A percentile compares a stretch with the other conserved stretches of the same genome.
These are phyloP conservation scores for Cheiracanthium punctorium DNA, from an alignment of 2,888 invertebrate genomes.

Conservation along the genomic window DNA sequence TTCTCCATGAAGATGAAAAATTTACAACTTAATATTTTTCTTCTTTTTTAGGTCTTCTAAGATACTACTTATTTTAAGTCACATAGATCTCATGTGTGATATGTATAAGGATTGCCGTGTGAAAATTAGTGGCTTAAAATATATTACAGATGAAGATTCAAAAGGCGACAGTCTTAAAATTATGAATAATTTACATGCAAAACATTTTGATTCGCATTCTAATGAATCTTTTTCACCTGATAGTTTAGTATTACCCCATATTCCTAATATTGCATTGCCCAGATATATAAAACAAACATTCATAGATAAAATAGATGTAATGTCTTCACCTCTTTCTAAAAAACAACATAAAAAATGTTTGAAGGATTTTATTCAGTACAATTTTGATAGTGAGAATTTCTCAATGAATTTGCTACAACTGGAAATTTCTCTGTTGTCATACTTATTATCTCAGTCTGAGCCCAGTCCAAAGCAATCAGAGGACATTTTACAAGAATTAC, in stretches of 20 bases:
- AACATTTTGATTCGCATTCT: slow-evolving; percentile 9
- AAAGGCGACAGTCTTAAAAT: neutral
- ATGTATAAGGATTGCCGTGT: slow-evolving; percentile 40
- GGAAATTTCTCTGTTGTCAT: slow-evolving; percentile 14
- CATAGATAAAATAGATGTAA: slow-evolving; percentile 24
- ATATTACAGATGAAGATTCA: slow-evolving; percentile 34
- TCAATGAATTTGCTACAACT: slow-evolving; percentile 20
- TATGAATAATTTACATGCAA: neutral
- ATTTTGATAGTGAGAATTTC: neutral
- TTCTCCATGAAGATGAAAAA: too few species aligned
- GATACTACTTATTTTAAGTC: slow-evolving; percentile 34
- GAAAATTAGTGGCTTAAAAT: slow-evolving; percentile 50
- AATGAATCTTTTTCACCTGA: neutral
- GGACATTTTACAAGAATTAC: slow-evolving; percentile 8
- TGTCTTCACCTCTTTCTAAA: slow-evolving; percentile 40
- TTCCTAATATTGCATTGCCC: neutral
- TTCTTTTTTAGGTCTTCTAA: slow-evolving; percentile 41
- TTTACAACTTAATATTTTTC: too few species aligned
- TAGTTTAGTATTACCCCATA: neutral
- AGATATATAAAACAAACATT: slow-evolving; percentile 37
- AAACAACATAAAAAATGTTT: slow-evolving; percentile 13
- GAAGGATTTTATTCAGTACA: neutral
- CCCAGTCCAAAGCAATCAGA: slow-evolving; percentile 5
- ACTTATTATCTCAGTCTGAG: neutral
- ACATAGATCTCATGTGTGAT: slow-evolving; percentile 47